Percentiles rank a stretch among this genome's conserved stretches.
phyloP scores from a whole-genome alignment of 2,113 vertebrate genomes.

The Morone chrysops region DNA sequence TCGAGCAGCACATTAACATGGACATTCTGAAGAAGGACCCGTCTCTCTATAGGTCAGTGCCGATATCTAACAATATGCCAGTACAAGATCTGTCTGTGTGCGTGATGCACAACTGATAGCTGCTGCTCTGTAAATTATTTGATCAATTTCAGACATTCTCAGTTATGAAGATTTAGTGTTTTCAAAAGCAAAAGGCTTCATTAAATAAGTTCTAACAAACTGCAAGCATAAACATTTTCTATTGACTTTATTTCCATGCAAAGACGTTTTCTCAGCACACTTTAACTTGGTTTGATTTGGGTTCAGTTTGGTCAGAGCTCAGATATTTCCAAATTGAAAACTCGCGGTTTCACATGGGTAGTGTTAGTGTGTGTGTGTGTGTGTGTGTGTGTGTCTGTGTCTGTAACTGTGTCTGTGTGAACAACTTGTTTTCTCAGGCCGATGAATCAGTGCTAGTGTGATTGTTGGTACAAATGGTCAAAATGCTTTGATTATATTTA shows the following conservation, averaged over 20 bases:
- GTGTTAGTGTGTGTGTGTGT: no score
- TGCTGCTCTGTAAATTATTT: background rate
- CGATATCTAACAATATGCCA: background rate
- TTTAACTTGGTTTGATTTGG: background rate
- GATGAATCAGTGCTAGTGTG: no score
- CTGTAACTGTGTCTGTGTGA: no score
- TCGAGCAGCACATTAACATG: constrained; percentile 94
- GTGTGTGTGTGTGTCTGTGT: no score
- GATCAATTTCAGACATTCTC: background rate
- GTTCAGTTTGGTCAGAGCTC: constrained; percentile 6
- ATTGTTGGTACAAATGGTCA: no score
- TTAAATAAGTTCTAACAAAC: background rate
- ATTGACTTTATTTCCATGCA: constrained; percentile 1
- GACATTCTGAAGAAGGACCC: constrained; percentile 95
- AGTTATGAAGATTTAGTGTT: background rate
- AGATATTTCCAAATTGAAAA: no score
- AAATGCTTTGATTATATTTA: no score
- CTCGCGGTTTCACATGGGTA: no score
- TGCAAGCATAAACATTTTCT: background rate
- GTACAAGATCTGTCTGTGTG: background rate
- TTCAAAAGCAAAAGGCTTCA: background rate
- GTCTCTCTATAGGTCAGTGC: constrained; percentile 88
- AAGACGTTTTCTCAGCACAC: background rate
- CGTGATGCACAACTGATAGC: background rate
- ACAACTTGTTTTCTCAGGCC: no score